phyloP scores from a whole-genome alignment of 2,113 vertebrate genomes.

The Gulo gulo region DNA sequence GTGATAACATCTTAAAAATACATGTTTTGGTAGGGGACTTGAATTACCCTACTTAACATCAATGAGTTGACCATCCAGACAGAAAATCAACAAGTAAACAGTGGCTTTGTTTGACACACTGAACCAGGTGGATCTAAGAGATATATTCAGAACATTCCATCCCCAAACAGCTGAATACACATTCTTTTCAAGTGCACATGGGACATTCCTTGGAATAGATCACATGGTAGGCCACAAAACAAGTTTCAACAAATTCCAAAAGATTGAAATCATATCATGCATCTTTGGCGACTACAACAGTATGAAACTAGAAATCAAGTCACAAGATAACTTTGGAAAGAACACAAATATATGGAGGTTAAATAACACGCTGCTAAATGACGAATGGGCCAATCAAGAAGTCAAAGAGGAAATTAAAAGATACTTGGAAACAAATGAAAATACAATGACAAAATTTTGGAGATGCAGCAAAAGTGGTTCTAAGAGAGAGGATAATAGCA shows the following conservation, averaged over 20 bases:
- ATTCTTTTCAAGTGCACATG: not conserved
- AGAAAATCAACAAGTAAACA: not conserved
- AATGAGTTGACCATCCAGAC: not conserved
- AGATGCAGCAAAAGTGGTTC: not conserved
- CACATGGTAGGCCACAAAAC: too few species aligned
- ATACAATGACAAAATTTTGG: not conserved
- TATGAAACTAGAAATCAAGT: too few species aligned
- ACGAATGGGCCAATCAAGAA: not conserved
- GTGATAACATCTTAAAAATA: not conserved
- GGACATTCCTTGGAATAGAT: too few species aligned
- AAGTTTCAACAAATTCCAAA: too few species aligned
- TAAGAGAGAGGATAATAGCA: not conserved
- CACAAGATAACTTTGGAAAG: too few species aligned
- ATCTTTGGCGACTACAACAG: too few species aligned
- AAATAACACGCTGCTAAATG: not conserved
- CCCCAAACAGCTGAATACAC: not conserved
- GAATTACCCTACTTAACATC: not conserved
- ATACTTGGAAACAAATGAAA: not conserved
- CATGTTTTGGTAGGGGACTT: not conserved
- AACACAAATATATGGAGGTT: too few species aligned
- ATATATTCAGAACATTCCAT: not conserved
- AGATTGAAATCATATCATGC: too few species aligned
- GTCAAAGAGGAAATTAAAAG: not conserved
- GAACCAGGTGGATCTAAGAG: not conserved
- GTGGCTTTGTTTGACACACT: not conserved